Evolutionary conservation across 2,888 invertebrate genomes (phyloP).

Genomic region (Protodeltote pygarga): DNA sequence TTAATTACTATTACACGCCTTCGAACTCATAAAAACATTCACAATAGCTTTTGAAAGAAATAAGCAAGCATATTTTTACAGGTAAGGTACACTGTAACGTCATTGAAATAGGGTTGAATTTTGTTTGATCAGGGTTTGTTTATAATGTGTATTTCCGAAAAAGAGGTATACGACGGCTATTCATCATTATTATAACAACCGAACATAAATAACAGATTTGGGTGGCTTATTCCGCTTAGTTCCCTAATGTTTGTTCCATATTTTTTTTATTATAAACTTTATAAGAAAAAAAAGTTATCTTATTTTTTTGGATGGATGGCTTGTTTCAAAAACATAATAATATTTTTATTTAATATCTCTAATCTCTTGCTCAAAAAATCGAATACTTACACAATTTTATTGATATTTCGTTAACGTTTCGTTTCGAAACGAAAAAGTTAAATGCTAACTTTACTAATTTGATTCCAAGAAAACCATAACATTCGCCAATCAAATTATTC

Average conservation of each 20-base stretch:
- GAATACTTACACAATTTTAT: too few species aligned
- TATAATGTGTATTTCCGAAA: conserved; percentile 26
- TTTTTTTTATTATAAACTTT: too few species aligned
- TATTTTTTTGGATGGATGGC: too few species aligned
- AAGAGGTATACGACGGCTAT: conserved; percentile 60
- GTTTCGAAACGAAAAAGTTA: too few species aligned
- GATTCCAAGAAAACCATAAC: neutral
- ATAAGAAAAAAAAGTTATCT: too few species aligned
- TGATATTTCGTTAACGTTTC: too few species aligned
- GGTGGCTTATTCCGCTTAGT: conserved; percentile 61
- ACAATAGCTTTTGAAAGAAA: conserved; percentile 53
- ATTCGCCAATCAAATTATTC: neutral
- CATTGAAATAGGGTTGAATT: conserved; percentile 21
- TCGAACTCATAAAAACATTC: conserved; percentile 57
- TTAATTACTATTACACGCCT: conserved; percentile 69
- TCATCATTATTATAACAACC: conserved; percentile 72
- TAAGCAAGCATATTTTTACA: conserved; percentile 14
- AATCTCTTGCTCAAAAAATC: too few species aligned
- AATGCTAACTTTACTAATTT: too few species aligned
- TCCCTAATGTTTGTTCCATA: conserved; percentile 20
- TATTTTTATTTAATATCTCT: too few species aligned
- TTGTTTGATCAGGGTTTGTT: conserved; percentile 6
- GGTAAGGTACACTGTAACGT: conserved; percentile 9
- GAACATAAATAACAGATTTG: conserved; percentile 72
- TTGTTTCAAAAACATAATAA: too few species aligned